Conservation (phyloP, 2,113 vertebrate genomes). For the Stictonetta naevosa region DNA sequence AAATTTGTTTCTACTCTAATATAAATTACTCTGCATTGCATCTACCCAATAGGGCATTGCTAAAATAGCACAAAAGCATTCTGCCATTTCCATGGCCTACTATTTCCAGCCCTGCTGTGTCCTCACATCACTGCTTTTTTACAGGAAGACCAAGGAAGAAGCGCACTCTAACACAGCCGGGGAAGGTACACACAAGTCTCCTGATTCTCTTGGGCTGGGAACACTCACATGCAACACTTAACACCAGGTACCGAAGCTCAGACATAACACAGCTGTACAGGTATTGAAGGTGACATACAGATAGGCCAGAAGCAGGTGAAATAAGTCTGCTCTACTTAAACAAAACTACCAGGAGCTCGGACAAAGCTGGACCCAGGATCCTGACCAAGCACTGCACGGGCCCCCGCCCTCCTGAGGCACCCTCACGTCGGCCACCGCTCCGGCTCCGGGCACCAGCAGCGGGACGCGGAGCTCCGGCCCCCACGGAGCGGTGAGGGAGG, state of each 20-base stretch:
- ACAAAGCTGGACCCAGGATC: too few relatives aligned
- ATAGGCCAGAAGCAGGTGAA: background rate
- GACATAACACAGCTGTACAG: accelerated
- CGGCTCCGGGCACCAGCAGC: too few relatives aligned
- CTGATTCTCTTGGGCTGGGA: accelerated
- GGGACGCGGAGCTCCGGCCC: too few relatives aligned
- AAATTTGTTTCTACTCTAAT: background rate
- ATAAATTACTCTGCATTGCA: background rate
- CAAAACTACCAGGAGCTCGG: background rate
- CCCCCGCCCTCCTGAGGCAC: too few relatives aligned
- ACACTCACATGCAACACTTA: too few relatives aligned
- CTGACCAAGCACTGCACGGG: too few relatives aligned
- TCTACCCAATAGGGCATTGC: too few relatives aligned
- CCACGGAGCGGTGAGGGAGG: background rate
- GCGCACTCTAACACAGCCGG: accelerated
- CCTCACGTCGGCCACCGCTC: too few relatives aligned
- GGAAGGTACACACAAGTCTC: accelerated
- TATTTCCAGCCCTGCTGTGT: background rate
- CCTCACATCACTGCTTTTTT: background rate
- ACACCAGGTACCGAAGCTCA: accelerated
- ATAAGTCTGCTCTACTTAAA: background rate
- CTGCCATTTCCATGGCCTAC: background rate
- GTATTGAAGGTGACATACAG: accelerated
- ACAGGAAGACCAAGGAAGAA: background rate
- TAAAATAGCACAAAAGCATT: background rate